Evolutionary conservation across 2,888 invertebrate species (phyloP).

Genomic region (Mystacides longicornis): DNA sequence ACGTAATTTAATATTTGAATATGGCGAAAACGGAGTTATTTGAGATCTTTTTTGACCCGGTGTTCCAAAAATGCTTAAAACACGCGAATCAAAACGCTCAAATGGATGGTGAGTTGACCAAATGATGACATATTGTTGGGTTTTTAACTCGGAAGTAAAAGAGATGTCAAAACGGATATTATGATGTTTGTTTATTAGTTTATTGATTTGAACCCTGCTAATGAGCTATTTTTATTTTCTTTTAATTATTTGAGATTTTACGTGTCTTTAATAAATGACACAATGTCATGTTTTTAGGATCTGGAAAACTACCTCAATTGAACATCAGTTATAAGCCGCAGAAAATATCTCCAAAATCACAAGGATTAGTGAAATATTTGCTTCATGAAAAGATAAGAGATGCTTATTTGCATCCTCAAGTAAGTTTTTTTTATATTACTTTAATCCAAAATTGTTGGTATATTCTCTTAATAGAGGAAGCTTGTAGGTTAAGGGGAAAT

Average conservation of each 20-base stretch:
- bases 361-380: constrained; percentile 85
- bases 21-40: constrained; percentile 49
- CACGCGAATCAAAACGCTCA: constrained; percentile 41
- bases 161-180: too few species aligned
- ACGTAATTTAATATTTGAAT: constrained; percentile 26
- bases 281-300: constrained; percentile 32
- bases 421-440: constrained; percentile 32
- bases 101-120: constrained; percentile 36
- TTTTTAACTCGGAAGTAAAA: too few species aligned
- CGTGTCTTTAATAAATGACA: neutral
- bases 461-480: too few species aligned
- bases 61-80: constrained; percentile 49
- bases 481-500: too few species aligned
- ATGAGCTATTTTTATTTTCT: neutral
- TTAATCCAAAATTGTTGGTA: neutral
- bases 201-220: neutral
- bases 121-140: neutral
- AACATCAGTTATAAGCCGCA: constrained; percentile 99
- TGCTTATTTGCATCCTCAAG: constrained; percentile 93
- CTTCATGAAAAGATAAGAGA: constrained; percentile 96
- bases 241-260: neutral
- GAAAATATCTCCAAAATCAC: constrained; percentile 97
- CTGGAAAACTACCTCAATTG: constrained; percentile 74
- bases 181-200: neutral
- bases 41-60: constrained; percentile 48